A percentile compares a stretch with the other conserved stretches of the same genome.
Evolutionary conservation across 2,113 vertebrate species (phyloP).

Genomic region (Potamarius usumacintae): DNA sequence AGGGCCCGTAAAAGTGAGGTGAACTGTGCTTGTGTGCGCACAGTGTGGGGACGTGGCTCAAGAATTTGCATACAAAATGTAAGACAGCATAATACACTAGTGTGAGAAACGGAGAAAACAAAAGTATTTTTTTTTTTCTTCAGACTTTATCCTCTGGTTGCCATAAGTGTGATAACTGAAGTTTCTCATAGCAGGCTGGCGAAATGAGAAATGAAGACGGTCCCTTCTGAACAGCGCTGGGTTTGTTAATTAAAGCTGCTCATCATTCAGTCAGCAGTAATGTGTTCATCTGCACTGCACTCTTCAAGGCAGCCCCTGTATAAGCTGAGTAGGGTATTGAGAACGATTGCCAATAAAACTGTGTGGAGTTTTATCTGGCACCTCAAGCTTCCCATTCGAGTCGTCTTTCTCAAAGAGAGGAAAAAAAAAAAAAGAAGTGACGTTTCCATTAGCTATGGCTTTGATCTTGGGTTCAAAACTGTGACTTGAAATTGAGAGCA

Average conservation of each 20-base stretch:
- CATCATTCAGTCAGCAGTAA: not conserved
- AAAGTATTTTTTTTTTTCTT: too few species aligned
- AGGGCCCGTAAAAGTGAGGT: constrained; percentile 28
- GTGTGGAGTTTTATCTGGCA: not conserved
- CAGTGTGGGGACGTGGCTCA: not conserved
- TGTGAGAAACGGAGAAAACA: not conserved
- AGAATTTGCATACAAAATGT: constrained; percentile 15
- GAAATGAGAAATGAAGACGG: not conserved
- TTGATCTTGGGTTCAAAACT: not conserved
- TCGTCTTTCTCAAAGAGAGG: not conserved
- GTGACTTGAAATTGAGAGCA: not conserved
- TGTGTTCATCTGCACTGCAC: not conserved
- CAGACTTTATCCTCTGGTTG: too few species aligned
- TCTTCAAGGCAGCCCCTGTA: not conserved
- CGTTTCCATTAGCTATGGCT: not conserved
- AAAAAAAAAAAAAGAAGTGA: not conserved
- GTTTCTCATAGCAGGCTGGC: not conserved
- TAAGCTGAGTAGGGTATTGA: not conserved
- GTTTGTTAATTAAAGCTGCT: not conserved
- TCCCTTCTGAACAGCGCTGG: not conserved
- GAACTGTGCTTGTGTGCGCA: not conserved
- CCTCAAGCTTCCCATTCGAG: not conserved
- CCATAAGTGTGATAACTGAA: not conserved
- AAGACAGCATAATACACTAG: not conserved
- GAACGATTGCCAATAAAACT: not conserved